phyloP scores from a whole-genome alignment of 2,888 invertebrate genomes.

The Nematopogon swammerdamellus region DNA sequence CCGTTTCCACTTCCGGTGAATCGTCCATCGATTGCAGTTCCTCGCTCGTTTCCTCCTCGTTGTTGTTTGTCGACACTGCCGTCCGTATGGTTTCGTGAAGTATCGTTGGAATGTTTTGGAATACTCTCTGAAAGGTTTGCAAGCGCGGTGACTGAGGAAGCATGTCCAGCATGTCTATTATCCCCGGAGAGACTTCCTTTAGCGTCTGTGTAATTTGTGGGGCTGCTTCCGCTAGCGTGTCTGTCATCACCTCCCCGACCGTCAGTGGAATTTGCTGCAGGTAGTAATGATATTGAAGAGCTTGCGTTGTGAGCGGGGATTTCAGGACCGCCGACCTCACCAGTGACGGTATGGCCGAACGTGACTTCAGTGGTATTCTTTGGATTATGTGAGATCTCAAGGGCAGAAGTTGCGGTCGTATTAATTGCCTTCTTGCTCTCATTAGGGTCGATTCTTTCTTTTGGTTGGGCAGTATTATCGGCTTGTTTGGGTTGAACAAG shows the following conservation, averaged over 20 bases:
- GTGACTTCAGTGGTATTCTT: slow-evolving; percentile 23
- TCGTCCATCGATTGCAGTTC: background rate
- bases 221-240: slow-evolving; percentile 41
- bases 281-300: slow-evolving; percentile 32
- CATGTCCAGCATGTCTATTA: slow-evolving; percentile 42
- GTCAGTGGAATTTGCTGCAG: slow-evolving; percentile 49
- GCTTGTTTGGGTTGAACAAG: background rate
- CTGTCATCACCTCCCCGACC: slow-evolving; percentile 43
- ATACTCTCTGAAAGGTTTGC: slow-evolving; percentile 31
- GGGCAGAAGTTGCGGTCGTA: slow-evolving; percentile 28
- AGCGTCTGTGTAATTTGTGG: slow-evolving; percentile 44
- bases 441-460: slow-evolving; percentile 12
- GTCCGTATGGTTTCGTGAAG: slow-evolving; percentile 43
- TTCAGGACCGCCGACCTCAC: slow-evolving; percentile 34
- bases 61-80: slow-evolving; percentile 26
- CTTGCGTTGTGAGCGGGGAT: background rate
- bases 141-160: slow-evolving; percentile 29
- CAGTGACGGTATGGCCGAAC: slow-evolving; percentile 35
- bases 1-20: background rate
- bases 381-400: slow-evolving; percentile 25
- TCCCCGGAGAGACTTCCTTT: slow-evolving; percentile 44
- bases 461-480: background rate
- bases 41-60: slow-evolving; percentile 23
- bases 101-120: slow-evolving; percentile 36
- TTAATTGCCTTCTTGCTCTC: slow-evolving; percentile 35